Conservation (phyloP, 1,140 invertebrate species). For the Zaprionus davidi region DNA sequence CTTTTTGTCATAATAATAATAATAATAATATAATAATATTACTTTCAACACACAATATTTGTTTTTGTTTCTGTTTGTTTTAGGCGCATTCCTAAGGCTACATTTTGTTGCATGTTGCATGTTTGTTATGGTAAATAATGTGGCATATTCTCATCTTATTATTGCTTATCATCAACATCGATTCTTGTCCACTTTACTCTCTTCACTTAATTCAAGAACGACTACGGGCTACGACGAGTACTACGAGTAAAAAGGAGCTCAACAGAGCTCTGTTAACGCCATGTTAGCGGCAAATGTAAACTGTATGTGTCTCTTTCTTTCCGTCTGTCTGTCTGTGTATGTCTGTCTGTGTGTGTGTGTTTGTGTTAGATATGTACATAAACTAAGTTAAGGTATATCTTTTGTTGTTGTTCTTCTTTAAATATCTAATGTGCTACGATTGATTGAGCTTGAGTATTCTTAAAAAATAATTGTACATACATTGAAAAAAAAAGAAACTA, state of each 20-base stretch:
- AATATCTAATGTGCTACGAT: conserved; percentile 22
- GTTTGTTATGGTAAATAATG: conserved; percentile 12
- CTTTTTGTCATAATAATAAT: conserved; percentile 16
- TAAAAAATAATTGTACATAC: conserved; percentile 36
- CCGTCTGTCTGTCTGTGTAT: neutral
- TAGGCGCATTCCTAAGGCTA: conserved; percentile 34
- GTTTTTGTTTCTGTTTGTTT: conserved; percentile 6
- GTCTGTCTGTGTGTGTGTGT: conserved; percentile 14
- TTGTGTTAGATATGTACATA: conserved; percentile 31
- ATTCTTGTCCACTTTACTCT: neutral
- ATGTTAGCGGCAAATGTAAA: conserved; percentile 7
- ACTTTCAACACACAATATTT: conserved; percentile 28
- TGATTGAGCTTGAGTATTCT: conserved; percentile 44
- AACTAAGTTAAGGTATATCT: conserved; percentile 20
- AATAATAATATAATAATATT: conserved; percentile 5
- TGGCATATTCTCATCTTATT: conserved; percentile 4
- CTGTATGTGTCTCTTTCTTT: conserved; percentile 2
- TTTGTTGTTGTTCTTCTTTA: conserved; percentile 17
- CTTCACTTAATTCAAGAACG: neutral
- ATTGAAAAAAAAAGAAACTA: conserved; percentile 23
- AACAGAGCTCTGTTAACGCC: conserved; percentile 6
- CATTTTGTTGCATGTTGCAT: conserved; percentile 26
- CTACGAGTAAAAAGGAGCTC: neutral
- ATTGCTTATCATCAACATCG: conserved; percentile 5
- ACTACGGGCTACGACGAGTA: neutral